phyloP scores from a whole-genome alignment of 2,888 invertebrate genomes.

The Conops quadrifasciatus region DNA sequence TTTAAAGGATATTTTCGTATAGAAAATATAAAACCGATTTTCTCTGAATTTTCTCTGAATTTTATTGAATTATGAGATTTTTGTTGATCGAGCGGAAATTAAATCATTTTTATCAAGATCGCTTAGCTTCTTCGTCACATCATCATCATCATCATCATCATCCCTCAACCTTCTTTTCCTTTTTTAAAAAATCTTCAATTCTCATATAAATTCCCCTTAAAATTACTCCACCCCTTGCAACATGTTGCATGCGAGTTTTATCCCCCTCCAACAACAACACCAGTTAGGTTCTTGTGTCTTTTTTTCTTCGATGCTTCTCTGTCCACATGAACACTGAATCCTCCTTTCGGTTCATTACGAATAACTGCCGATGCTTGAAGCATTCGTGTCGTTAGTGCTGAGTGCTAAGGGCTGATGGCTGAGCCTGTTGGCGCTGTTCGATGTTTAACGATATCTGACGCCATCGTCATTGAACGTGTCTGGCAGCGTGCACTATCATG shows the following conservation, averaged over 20 bases:
- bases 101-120: too few species aligned
- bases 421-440: constrained; percentile 34
- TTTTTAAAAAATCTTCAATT: neutral
- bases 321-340: neutral
- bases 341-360: constrained; percentile 34
- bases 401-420: neutral
- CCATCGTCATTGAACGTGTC: too few species aligned
- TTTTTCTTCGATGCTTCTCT: constrained; percentile 7
- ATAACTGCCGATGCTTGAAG: constrained; percentile 31
- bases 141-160: too few species aligned
- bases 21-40: too few species aligned
- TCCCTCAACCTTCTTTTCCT: too few species aligned
- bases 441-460: constrained; percentile 17
- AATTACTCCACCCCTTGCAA: constrained; percentile 57
- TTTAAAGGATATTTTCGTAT: too few species aligned
- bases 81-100: too few species aligned
- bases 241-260: constrained; percentile 52
- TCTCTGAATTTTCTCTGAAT: too few species aligned
- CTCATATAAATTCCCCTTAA: neutral
- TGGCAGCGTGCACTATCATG: too few species aligned
- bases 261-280: constrained; percentile 46
- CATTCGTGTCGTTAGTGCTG: neutral
- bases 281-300: neutral
- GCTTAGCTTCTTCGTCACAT: too few species aligned
- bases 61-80: too few species aligned